phyloP scores from a whole-genome alignment of 2,888 invertebrate species.

The Onthophagus sagittarius region DNA sequence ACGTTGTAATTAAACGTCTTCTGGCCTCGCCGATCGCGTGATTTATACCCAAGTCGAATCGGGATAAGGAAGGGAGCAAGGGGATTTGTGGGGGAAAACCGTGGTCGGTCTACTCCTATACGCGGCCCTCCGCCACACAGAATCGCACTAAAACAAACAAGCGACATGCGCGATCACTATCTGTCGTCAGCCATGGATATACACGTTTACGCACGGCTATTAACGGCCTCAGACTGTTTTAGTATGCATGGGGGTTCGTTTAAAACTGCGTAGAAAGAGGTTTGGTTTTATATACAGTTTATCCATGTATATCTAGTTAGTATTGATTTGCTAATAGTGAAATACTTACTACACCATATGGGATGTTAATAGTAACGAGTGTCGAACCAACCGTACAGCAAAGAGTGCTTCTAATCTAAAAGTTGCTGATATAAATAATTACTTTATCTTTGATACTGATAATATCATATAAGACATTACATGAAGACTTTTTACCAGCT shows the following conservation, averaged over 20 bases:
- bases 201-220: conserved; percentile 4
- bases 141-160: conserved; percentile 37
- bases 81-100: conserved; percentile 17
- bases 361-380: too few species aligned
- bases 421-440: too few species aligned
- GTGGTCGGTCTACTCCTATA: neutral
- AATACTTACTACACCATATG: too few species aligned
- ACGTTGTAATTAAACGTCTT: conserved; percentile 46
- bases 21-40: conserved; percentile 27
- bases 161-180: conserved; percentile 42
- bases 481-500: too few species aligned
- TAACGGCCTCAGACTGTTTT: neutral
- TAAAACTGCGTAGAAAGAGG: neutral
- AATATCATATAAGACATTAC: too few species aligned
- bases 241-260: neutral
- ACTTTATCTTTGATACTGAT: too few species aligned
- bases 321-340: neutral
- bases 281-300: neutral
- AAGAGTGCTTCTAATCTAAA: too few species aligned
- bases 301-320: neutral
- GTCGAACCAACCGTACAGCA: too few species aligned
- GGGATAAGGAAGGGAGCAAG: conserved; percentile 26
- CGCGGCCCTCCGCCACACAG: conserved; percentile 1
- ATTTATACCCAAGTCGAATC: conserved; percentile 14
- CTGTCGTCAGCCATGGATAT: conserved; percentile 11